Evolutionary conservation across 2,888 invertebrate species (phyloP), one percentile per base, ranked within the genome.

Genomic region (Hirtodrosophila histrioides): DNA sequence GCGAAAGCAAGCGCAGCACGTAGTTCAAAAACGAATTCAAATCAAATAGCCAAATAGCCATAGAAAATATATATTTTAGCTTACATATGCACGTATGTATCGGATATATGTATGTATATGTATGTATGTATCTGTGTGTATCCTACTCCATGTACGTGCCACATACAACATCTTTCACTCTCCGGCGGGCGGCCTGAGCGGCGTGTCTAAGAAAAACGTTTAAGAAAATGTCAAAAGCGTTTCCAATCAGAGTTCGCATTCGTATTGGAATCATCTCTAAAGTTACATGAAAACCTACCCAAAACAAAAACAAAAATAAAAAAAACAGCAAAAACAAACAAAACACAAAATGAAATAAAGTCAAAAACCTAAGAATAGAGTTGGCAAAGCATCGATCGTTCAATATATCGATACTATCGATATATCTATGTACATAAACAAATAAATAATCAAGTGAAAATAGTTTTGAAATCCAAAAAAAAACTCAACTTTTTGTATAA

Each of bases 1-100:
- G 86, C 80, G 71, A 81, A 78, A 69, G 84, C 80, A 67, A 75
- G 79, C 73, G 75, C 70, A 79, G 78, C 68, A 85, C 67, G 78
- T 69, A 69, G 57, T 68, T 65, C n/a, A 64, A 73, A 64, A 71
- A 7, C 7, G 7, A 4, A 31, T 31, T 66, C 50, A 36, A 54
- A 74, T 63, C 63, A 69, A 72, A 72, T 63, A 75, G 48, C 67
- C 57, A 49, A 69, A 51, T 56, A 43, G 48, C 61, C 53, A 27
- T 40, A 68, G 51, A 68, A 60, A 66, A 50, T 49, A 72, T 62
- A 57, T 46, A 36, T 46, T 37, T 57, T 50, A 41, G 49, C 57
- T 44, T 65, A 33, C 63, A 6, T 49, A 54, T 43, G 40, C 17
- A 33, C 27, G 11, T 31, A 6, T 31, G 31, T 31, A 27, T 17